Percentiles rank a stretch among this genome's conserved stretches.
Conservation (phyloP, 64 coral and sea anemone genomes). For the Exaiptasia diaphana region DNA sequence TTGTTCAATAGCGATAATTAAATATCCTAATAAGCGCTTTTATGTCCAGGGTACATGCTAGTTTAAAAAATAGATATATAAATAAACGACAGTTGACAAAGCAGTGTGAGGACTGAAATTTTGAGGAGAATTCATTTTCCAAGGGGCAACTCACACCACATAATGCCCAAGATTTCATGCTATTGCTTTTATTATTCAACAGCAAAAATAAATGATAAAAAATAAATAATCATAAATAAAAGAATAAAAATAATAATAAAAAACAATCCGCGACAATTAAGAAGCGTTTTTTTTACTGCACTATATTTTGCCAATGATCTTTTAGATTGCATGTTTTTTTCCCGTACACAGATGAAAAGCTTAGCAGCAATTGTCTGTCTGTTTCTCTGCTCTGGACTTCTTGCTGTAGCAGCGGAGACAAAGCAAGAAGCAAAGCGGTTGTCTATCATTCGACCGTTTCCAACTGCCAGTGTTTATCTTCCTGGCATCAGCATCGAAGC, state of each 20-base stretch:
- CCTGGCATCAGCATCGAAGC: neutral
- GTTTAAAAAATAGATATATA: too few relatives aligned
- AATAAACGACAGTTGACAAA: too few relatives aligned
- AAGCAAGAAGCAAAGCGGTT: neutral
- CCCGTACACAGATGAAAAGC: neutral
- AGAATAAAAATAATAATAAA: neutral
- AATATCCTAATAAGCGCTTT: too few relatives aligned
- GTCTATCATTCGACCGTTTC: neutral
- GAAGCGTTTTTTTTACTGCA: neutral
- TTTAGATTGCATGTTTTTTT: too few relatives aligned
- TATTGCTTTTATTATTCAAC: neutral
- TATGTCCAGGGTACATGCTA: too few relatives aligned
- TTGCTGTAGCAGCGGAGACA: neutral
- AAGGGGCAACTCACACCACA: too few relatives aligned
- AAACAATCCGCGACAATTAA: neutral
- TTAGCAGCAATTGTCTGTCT: neutral
- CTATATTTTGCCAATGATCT: neutral
- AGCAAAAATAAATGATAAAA: neutral
- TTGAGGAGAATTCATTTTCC: too few relatives aligned
- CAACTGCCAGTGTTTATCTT: neutral
- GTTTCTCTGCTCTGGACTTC: neutral
- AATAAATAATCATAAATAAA: neutral
- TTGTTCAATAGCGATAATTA: too few relatives aligned
- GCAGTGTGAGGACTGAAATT: too few relatives aligned
- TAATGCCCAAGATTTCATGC: neutral